These are phyloP conservation scores for Callyntrura sp. DNA, from an alignment of 2,888 invertebrate species.

Conservation along the genomic window DNA sequence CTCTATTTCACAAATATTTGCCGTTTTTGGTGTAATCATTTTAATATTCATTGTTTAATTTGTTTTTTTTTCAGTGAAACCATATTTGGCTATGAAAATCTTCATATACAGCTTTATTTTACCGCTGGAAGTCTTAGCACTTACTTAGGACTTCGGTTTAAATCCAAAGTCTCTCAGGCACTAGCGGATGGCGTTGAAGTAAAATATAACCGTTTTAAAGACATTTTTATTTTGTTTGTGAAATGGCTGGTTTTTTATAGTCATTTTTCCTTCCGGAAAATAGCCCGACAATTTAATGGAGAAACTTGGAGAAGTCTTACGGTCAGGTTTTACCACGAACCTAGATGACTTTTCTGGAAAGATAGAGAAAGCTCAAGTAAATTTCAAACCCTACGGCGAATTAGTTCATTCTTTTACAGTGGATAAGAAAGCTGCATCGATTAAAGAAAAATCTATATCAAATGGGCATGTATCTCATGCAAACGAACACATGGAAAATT, in stretches of 20 bases:
- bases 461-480: constrained; percentile 55
- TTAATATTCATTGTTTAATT: too few species aligned
- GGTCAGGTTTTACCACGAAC: constrained; percentile 90
- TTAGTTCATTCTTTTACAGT: constrained; percentile 88
- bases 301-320: constrained; percentile 89
- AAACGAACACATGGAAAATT: too few species aligned
- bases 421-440: constrained; percentile 64
- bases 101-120: constrained; percentile 92
- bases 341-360: constrained; percentile 90
- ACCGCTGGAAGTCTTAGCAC: constrained; percentile 93
- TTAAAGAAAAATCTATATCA: constrained; percentile 49
- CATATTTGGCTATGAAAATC: constrained; percentile 96
- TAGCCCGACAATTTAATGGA: constrained; percentile 92
- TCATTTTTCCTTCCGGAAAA: neutral
- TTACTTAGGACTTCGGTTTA: constrained; percentile 91
- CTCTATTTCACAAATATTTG: too few species aligned
- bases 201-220: constrained; percentile 3
- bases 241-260: too few species aligned
- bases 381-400: constrained; percentile 91
- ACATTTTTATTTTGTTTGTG: too few species aligned
- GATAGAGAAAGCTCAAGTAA: constrained; percentile 89
- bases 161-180: constrained; percentile 84
- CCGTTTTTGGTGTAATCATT: too few species aligned
- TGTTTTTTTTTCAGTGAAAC: constrained; percentile 90
- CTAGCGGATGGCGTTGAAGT: constrained; percentile 86